Evolutionary conservation across 2,888 invertebrate species (phyloP), one percentile per base, ranked within the genome.

Genomic region (Philopedon plagiatum): DNA sequence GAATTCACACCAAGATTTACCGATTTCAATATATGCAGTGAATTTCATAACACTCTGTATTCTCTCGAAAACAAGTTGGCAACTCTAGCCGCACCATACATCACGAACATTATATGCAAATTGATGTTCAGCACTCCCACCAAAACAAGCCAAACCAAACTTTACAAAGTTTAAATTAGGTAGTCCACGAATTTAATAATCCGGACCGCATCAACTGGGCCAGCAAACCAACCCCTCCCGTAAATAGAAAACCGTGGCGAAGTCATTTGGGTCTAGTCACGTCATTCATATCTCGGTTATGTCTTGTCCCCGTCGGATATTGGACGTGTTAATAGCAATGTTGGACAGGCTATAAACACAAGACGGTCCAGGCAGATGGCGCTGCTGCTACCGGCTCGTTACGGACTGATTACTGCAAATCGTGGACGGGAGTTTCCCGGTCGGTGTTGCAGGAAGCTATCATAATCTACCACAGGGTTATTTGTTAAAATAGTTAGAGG

Each of bases 241-340:
- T 58, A 66, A 72, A 70, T 71, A 74, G 73, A 75, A 73, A 71
- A 65, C 73, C 63, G 73, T 49, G 71, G 75, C 74, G 60, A 76
- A 65, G 73, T 75, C 74, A 75, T 76, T 77, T 75, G 77, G 64
- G 80, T 76, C 80, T 80, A 82, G 85, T 85, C 85, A 85, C 85
- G 85, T 85, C 85, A 85, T 85, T 85, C 85, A 85, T 85, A 85
- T 84, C 85, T 83, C 82, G 83, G 80, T 84, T 84, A 85, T 84
- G 85, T 83, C 84, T 83, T 83, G 84, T 84, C 83, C 82, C 80
- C 79, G 69, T 69, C 76, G 81, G 83, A 83, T 84, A 84, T 84
- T 84, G 84, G 85, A 85, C 85, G 85, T 85, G 85, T 85, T 85
- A 85, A 85, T 85, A 84, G 84, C 81, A 81, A 82, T 84, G 84